Percentiles rank a stretch among this genome's conserved stretches.
Conservation (phyloP, 2,113 vertebrate species). For the Hippolais icterina region DNA sequence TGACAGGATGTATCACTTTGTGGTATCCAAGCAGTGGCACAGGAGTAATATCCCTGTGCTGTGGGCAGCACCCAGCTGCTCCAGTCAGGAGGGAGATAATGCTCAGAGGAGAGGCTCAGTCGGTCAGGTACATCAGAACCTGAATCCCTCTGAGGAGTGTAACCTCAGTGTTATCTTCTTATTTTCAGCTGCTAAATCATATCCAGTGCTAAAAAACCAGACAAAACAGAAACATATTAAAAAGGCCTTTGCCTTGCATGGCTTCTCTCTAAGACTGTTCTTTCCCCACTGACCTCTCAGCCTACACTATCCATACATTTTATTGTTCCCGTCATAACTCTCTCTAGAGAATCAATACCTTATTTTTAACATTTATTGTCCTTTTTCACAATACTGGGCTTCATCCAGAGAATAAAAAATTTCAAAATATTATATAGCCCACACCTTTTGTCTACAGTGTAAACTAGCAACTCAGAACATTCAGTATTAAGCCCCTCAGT, state of each 20-base stretch:
- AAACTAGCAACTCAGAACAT: neutral
- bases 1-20: neutral
- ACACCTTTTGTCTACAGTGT: neutral
- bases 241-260: neutral
- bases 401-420: neutral
- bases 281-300: neutral
- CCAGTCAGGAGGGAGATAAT: fast-evolving
- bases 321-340: neutral
- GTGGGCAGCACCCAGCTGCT: neutral
- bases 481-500: neutral
- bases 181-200: neutral
- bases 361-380: neutral
- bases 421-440: neutral
- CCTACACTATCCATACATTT: neutral
- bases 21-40: neutral
- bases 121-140: neutral
- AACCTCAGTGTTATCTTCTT: neutral
- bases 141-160: neutral
- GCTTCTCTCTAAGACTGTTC: neutral
- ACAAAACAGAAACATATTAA: neutral
- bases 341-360: neutral
- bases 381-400: neutral
- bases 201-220: neutral
- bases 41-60: neutral
- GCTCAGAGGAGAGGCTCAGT: neutral